Percentiles rank a stretch among this genome's conserved stretches.
phyloP scores from a whole-genome alignment of 1,140 invertebrate genomes.

The Phymorhynchus buccinoides region DNA sequence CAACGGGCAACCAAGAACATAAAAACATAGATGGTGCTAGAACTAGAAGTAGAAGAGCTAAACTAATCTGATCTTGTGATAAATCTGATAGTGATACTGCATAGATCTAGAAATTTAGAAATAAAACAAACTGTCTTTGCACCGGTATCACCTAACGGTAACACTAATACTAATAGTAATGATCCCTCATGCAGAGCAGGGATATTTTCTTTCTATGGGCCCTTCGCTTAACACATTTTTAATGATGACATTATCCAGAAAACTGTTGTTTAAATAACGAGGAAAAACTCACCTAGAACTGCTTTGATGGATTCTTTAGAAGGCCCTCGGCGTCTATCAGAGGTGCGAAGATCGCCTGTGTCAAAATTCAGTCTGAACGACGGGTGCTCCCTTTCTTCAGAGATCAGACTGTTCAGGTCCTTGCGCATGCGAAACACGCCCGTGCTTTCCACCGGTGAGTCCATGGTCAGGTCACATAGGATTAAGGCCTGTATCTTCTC shows the following conservation, averaged over 20 bases:
- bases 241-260: neutral
- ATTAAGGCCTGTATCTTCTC: neutral
- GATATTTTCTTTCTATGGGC: neutral
- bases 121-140: neutral
- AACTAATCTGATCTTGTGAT: no score
- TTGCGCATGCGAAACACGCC: conserved; percentile 59
- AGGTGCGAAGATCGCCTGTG: neutral
- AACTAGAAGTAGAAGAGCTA: no score
- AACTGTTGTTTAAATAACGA: neutral
- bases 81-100: no score
- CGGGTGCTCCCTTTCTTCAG: conserved; percentile 34
- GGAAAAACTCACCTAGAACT: neutral
- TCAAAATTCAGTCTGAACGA: conserved; percentile 44
- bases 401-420: conserved; percentile 61
- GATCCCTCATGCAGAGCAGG: neutral
- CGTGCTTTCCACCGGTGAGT: conserved; percentile 54
- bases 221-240: no score
- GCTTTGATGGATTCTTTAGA: neutral
- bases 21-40: no score
- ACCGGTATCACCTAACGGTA: no score
- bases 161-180: neutral
- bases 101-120: neutral
- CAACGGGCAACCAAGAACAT: no score
- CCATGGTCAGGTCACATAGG: conserved; percentile 44
- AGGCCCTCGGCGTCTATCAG: neutral